Evolutionary conservation across 2,888 invertebrate species (phyloP).

Genomic region (Ormyrus labotus): DNA sequence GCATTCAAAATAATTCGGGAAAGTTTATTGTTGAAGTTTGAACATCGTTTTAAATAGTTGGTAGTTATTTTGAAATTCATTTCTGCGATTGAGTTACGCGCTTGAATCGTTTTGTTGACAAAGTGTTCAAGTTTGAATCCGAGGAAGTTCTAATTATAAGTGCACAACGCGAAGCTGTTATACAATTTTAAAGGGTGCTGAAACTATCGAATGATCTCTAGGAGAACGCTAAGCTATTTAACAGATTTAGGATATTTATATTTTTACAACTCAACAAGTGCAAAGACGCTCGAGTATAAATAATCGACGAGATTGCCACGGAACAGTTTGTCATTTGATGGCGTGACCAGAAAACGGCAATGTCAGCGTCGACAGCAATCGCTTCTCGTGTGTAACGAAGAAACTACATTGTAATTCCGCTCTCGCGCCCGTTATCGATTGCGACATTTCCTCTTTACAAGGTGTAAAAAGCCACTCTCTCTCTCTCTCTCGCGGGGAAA

Average conservation of each 20-base stretch:
- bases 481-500: too few relatives aligned
- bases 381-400: not conserved
- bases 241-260: constrained; percentile 2
- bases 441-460: constrained; percentile 20
- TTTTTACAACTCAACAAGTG: not conserved
- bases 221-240: not conserved
- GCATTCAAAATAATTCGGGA: not conserved
- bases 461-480: constrained; percentile 4
- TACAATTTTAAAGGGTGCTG: too few relatives aligned
- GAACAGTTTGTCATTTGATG: not conserved
- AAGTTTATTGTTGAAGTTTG: not conserved
- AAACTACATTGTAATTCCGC: constrained; percentile 27
- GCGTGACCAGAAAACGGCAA: not conserved
- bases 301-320: not conserved
- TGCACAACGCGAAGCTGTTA: too few relatives aligned
- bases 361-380: constrained; percentile 4
- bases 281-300: not conserved
- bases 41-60: not conserved
- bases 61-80: constrained; percentile 1
- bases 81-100: not conserved
- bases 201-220: not conserved
- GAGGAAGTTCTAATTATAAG: not conserved
- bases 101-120: not conserved
- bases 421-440: constrained; percentile 27
- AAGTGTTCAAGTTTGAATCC: not conserved